Conservation (phyloP, 2,113 vertebrate species). For the Spea bombifrons region DNA sequence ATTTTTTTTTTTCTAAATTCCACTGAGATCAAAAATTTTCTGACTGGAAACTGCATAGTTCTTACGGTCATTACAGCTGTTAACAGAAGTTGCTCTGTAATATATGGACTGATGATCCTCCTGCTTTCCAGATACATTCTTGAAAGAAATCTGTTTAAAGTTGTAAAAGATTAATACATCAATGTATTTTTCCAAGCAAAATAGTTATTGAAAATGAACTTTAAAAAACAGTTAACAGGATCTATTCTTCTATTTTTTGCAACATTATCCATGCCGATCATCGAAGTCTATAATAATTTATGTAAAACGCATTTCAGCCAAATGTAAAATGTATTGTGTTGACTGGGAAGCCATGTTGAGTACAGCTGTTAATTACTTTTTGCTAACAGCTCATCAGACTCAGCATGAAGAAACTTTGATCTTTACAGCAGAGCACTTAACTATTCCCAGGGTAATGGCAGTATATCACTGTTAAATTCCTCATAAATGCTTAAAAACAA, state of each 20-base stretch:
- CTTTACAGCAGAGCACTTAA: slow-evolving; percentile 30
- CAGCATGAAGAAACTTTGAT: slow-evolving; percentile 21
- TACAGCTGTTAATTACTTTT: slow-evolving; percentile 12
- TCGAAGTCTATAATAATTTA: slow-evolving; percentile 27
- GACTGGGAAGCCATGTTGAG: slow-evolving; percentile 34
- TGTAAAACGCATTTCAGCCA: slow-evolving; percentile 26
- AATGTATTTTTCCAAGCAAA: no score
- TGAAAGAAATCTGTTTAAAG: no score
- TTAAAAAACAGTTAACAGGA: background rate
- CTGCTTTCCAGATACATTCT: no score
- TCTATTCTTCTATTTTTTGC: background rate
- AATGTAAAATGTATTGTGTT: slow-evolving; percentile 20
- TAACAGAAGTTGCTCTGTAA: no score
- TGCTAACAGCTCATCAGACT: slow-evolving; percentile 33
- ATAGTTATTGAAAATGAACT: no score
- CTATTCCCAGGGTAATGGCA: slow-evolving; percentile 7
- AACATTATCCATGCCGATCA: background rate
- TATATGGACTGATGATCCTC: no score
- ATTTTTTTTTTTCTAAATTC: no score
- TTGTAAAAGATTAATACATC: no score
- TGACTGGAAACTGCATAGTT: no score
- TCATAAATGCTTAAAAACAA: slow-evolving; percentile 28
- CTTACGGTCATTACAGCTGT: no score
- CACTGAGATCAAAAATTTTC: no score
- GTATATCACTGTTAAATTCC: slow-evolving; percentile 36